A percentile compares a stretch with the other conserved stretches of the same genome.
phyloP scores from a whole-genome alignment of 2,888 invertebrate genomes.

The Chaitophorus viminalis region DNA sequence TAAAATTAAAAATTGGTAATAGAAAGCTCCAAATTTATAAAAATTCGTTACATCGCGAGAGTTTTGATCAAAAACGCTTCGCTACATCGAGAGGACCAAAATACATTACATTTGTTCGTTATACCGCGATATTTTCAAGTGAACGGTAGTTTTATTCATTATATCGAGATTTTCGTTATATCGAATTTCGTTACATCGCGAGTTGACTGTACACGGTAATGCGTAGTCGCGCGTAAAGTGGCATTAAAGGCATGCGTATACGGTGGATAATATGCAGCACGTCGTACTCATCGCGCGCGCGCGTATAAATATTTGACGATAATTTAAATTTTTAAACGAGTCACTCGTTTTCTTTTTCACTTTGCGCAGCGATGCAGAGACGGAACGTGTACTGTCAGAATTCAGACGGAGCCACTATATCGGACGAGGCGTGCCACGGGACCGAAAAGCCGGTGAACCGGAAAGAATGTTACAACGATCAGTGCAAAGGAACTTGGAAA shows the following conservation, averaged over 20 bases:
- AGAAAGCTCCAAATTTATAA: too few relatives aligned
- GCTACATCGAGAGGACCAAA: too few relatives aligned
- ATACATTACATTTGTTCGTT: too few relatives aligned
- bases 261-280: too few relatives aligned
- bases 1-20: too few relatives aligned
- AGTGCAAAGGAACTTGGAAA: constrained; percentile 91
- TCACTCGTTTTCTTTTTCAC: constrained; percentile 15
- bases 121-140: too few relatives aligned
- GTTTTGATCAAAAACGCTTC: too few relatives aligned
- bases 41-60: too few relatives aligned
- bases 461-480: constrained; percentile 82
- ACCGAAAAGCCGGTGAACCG: constrained; percentile 79
- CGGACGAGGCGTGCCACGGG: constrained; percentile 75
- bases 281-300: background rate
- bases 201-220: too few relatives aligned
- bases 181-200: too few relatives aligned
- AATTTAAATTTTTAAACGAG: constrained; percentile 29
- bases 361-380: constrained; percentile 75
- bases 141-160: too few relatives aligned
- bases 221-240: background rate
- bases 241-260: background rate
- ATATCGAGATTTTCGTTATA: too few relatives aligned
- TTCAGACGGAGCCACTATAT: constrained; percentile 69
- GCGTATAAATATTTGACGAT: constrained; percentile 42
- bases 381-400: constrained; percentile 74